Evolutionary conservation across 64 coral and sea anemone species (phyloP).

Genomic region (Stichodactyla mertensii): DNA sequence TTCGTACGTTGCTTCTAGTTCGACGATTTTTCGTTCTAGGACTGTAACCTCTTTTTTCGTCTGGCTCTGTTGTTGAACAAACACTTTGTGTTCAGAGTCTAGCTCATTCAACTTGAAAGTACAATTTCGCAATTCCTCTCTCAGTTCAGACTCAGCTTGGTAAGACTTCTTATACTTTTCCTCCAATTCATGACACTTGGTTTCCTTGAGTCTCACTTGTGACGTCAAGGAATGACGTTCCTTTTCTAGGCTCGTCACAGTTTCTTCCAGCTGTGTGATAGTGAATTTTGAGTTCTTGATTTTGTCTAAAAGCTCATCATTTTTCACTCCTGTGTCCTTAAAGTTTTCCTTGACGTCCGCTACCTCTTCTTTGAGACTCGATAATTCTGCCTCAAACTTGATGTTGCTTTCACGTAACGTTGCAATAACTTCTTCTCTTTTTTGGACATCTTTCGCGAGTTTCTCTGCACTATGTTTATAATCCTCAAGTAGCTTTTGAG

Average conservation of each 20-base stretch:
- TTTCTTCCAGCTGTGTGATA: constrained; percentile 17
- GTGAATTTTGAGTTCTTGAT: constrained; percentile 39
- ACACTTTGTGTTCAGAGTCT: constrained; percentile 43
- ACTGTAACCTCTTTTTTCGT: constrained; percentile 34
- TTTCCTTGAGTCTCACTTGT: constrained; percentile 26
- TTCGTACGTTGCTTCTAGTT: constrained; percentile 50
- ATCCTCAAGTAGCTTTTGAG: constrained; percentile 33
- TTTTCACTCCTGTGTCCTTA: constrained; percentile 15
- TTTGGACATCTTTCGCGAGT: constrained; percentile 14
- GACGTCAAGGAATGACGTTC: constrained; percentile 39
- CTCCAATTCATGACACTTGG: constrained; percentile 47
- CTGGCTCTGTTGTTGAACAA: constrained; percentile 40
- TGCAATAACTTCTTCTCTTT: constrained; percentile 35
- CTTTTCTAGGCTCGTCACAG: constrained; percentile 34
- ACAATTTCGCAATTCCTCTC: constrained; percentile 41
- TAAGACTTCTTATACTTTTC: constrained; percentile 19
- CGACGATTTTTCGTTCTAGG: constrained; percentile 42
- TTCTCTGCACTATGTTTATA: constrained; percentile 12
- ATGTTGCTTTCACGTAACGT: constrained; percentile 27
- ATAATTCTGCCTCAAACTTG: constrained; percentile 31
- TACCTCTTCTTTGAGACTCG: constrained; percentile 24
- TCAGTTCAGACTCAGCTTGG: constrained; percentile 55
- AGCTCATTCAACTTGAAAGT: constrained; percentile 55
- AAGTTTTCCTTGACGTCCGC: constrained; percentile 29
- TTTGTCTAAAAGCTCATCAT: constrained; percentile 35